Conservation (phyloP, 2,113 vertebrate genomes). For the Istiophorus platypterus region DNA sequence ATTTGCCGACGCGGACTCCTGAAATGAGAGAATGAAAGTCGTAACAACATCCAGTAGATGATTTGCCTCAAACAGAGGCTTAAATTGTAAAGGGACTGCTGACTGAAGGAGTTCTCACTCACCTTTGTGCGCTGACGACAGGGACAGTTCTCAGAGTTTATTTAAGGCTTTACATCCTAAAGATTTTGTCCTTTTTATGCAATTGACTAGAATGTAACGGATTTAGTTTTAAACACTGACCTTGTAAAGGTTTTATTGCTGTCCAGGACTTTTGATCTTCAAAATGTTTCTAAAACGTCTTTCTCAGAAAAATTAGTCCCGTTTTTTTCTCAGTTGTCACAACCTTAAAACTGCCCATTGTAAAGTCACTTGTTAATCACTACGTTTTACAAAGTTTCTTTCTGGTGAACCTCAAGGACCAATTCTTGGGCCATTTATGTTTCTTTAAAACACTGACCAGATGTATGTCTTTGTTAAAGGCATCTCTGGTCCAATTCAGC, state of each 20-base stretch:
- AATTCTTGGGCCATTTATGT: neutral
- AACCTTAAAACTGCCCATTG: neutral
- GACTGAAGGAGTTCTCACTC: neutral
- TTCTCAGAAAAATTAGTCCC: too few species aligned
- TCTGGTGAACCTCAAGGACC: neutral
- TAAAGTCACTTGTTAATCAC: neutral
- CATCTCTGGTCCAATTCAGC: too few species aligned
- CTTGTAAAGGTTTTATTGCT: neutral
- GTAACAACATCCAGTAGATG: neutral
- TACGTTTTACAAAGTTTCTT: neutral
- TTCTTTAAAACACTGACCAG: too few species aligned
- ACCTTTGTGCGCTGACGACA: neutral
- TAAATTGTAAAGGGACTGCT: neutral
- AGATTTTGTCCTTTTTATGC: neutral
- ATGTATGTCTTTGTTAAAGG: too few species aligned
- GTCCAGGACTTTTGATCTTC: too few species aligned
- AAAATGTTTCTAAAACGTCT: too few species aligned
- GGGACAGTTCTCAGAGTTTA: neutral
- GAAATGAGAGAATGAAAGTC: slow-evolving; percentile 32
- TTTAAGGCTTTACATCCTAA: neutral
- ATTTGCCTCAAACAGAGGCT: neutral
- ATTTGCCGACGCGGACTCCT: slow-evolving; percentile 75
- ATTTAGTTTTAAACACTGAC: neutral
- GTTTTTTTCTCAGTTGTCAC: neutral
- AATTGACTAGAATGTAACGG: neutral